Evolutionary conservation across 1,140 invertebrate species (phyloP).

Genomic region (Ruditapes philippinarum): DNA sequence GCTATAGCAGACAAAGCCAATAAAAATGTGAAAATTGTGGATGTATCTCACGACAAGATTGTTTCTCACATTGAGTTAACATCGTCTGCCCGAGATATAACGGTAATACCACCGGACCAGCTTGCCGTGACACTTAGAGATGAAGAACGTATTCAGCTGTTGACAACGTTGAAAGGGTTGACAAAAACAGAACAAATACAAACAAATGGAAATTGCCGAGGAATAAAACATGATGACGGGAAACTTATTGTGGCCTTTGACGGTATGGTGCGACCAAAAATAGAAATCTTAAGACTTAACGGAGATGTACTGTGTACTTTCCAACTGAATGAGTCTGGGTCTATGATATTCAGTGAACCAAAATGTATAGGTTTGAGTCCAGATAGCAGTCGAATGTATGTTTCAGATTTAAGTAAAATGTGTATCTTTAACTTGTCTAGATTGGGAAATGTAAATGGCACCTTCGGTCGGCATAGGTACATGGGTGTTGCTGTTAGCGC

Average conservation of each 20-base stretch:
- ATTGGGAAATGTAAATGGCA: neutral
- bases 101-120: neutral
- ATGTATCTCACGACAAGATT: neutral
- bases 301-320: neutral
- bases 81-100: neutral
- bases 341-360: neutral
- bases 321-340: neutral
- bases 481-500: neutral
- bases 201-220: neutral
- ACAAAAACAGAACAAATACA: neutral
- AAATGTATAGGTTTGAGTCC: neutral
- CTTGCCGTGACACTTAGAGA: neutral
- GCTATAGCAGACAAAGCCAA: neutral
- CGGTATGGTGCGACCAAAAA: neutral
- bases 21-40: constrained; percentile 2
- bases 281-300: neutral
- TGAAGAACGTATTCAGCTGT: neutral
- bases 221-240: neutral
- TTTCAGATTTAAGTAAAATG: neutral
- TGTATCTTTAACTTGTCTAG: neutral
- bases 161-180: neutral
- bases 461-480: neutral
- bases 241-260: neutral
- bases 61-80: neutral
- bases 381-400: neutral